A percentile compares a stretch with the other conserved stretches of the same genome.
phyloP scores from a whole-genome alignment of 2,797 vertebrate genomes.

The Pygocentrus nattereri region DNA sequence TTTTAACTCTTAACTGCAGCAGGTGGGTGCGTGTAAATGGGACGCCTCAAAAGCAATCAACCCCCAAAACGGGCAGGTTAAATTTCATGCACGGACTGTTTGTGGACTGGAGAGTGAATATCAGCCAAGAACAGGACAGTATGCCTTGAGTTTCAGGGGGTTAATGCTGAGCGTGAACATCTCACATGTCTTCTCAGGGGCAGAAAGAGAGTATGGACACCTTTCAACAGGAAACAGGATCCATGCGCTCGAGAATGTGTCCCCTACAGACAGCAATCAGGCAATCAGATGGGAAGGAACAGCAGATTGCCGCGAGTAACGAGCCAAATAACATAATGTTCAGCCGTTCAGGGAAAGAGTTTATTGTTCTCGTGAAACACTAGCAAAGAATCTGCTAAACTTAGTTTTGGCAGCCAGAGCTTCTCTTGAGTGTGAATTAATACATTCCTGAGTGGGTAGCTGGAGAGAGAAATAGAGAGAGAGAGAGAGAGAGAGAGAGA shows the following conservation, averaged over 20 bases:
- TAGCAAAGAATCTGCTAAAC: slow-evolving; percentile 45
- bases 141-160: neutral
- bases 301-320: slow-evolving; percentile 41
- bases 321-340: slow-evolving; percentile 45
- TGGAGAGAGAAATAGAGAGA: slow-evolving; percentile 1
- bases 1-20: too few species aligned
- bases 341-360: slow-evolving; percentile 21
- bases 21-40: too few species aligned
- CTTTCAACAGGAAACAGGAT: neutral
- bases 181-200: neutral
- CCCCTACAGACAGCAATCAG: slow-evolving; percentile 14
- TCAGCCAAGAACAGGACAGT: neutral
- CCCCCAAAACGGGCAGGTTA: neutral
- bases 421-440: slow-evolving; percentile 20
- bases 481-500: neutral
- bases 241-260: neutral
- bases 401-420: slow-evolving; percentile 31
- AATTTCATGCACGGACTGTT: too few species aligned
- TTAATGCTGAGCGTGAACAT: neutral
- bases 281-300: slow-evolving; percentile 54
- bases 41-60: neutral
- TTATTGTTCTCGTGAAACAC: slow-evolving; percentile 35
- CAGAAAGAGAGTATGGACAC: neutral
- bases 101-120: too few species aligned
- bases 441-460: slow-evolving; percentile 28